Conservation (phyloP, 2,113 vertebrate genomes). For the Myxocyprinus asiaticus region DNA sequence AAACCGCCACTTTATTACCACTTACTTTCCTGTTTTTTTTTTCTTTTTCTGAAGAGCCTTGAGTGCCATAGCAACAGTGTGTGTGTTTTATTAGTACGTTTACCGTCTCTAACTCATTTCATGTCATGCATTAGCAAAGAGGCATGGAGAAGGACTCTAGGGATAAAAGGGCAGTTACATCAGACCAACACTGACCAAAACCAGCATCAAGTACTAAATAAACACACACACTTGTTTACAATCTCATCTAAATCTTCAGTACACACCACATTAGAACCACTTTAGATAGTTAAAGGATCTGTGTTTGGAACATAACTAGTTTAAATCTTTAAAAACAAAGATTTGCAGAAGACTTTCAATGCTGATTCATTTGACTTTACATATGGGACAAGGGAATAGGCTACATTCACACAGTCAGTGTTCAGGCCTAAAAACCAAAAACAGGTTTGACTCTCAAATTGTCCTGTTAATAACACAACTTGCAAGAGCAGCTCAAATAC, state of each 20-base stretch:
- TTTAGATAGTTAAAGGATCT: not conserved
- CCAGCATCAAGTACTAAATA: not conserved
- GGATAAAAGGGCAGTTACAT: conserved; percentile 37
- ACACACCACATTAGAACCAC: not conserved
- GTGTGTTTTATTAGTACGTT: conserved; percentile 25
- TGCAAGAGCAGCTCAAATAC: too few relatives aligned
- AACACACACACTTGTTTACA: not conserved
- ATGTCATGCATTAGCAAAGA: conserved; percentile 29
- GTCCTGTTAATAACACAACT: too few relatives aligned
- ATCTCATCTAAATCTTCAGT: conserved; percentile 3
- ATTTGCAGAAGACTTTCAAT: too few relatives aligned
- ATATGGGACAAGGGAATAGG: too few relatives aligned
- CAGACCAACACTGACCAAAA: conserved; percentile 19
- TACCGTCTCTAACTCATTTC: conserved; percentile 28
- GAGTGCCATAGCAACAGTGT: conserved; percentile 32
- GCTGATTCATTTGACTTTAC: too few relatives aligned
- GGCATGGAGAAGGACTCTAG: conserved; percentile 20
- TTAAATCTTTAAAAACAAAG: too few relatives aligned
- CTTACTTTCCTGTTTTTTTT: not conserved
- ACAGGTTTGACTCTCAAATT: too few relatives aligned
- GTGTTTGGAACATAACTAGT: not conserved
- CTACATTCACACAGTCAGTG: too few relatives aligned
- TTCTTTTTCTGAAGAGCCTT: not conserved
- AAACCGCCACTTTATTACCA: not conserved
- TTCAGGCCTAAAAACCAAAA: too few relatives aligned